Percentiles rank a stretch among this genome's conserved stretches.
These are phyloP conservation scores for Arrhopalites spinosus DNA, from an alignment of 2,888 invertebrate genomes.

Conservation along the genomic window DNA sequence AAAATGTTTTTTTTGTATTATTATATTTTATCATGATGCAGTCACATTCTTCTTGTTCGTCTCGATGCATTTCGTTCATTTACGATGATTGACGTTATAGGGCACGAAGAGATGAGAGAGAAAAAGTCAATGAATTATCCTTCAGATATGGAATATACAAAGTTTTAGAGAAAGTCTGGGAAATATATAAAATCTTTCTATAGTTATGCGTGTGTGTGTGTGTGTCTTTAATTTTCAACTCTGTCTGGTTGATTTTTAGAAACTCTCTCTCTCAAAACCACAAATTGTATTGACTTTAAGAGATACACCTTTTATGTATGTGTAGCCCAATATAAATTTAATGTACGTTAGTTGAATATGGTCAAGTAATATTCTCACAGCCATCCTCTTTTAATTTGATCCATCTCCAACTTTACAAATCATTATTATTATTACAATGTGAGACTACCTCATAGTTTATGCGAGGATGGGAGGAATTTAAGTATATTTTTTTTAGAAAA, in stretches of 20 bases:
- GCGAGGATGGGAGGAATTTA: no score
- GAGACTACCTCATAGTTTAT: no score
- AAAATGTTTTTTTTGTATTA: no score
- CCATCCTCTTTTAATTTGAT: neutral
- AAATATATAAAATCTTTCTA: no score
- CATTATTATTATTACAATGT: no score
- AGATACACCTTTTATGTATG: neutral
- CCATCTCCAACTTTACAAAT: neutral
- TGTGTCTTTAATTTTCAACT: no score
- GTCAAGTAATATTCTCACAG: neutral
- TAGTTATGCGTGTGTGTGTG: no score
- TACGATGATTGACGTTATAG: neutral
- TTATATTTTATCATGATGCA: no score
- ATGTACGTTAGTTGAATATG: no score
- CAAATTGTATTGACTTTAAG: constrained; percentile 6
- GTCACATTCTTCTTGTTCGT: no score
- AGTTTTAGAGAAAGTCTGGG: constrained; percentile 4
- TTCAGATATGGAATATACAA: neutral
- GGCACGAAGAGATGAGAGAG: neutral
- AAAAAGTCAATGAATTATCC: neutral
- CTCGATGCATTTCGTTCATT: neutral
- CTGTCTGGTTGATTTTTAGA: constrained; percentile 8
- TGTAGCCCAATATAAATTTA: no score
- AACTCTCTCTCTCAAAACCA: neutral
- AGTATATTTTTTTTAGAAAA: no score